Evolutionary conservation across 2,888 invertebrate species (phyloP), one percentile per base, ranked within the genome.

Genomic region (Drosophila fulvimacula): DNA sequence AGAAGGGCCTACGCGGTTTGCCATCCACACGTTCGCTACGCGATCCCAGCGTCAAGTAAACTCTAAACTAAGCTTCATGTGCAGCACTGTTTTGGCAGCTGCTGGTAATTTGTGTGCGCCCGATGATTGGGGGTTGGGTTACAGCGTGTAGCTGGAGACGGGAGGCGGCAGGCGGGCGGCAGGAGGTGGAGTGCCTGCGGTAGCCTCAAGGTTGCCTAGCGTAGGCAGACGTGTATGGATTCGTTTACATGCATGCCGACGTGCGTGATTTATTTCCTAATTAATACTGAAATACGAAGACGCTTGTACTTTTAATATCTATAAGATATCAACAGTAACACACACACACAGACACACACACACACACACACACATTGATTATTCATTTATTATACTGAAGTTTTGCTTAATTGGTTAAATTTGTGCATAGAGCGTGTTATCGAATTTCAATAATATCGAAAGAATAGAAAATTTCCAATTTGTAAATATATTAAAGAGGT

Each of bases 21-120:
- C 94, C 95, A 39, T 95, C 95, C 82, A 94, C 95, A 7, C 94
- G 95, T 67, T 95, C 95, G 67, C 93, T 95, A 78, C 94, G 95
- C 88, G 93, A 93, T 74, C 76, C 88, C 27, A 88, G 75, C 57
- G 65, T 49, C 34, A 88, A 86, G 69, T 86, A 80, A 70, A 41
- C 27, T 48, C 30, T 11, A 30, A 5, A 38, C 55, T 21, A 17
- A 30, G 56, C 46, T 46, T 5, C 10, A 10, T 27, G n/a, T 27
- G 30, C 30, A 15, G 53, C 53, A 30, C 17, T 48, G 48, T 30
- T 48, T 30, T 48, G 48, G 11, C 48, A 48, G 48, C 30, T 30
- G 36, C 21, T 63, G 53, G 48, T 36, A 51, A 42, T 66, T 55
- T 34, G 59, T 21, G 19, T 13, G 49, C 7, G 21, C n/a, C 15